Evolutionary conservation across 2,888 invertebrate genomes (phyloP).

Genomic region (Heterodera filipjevi): DNA sequence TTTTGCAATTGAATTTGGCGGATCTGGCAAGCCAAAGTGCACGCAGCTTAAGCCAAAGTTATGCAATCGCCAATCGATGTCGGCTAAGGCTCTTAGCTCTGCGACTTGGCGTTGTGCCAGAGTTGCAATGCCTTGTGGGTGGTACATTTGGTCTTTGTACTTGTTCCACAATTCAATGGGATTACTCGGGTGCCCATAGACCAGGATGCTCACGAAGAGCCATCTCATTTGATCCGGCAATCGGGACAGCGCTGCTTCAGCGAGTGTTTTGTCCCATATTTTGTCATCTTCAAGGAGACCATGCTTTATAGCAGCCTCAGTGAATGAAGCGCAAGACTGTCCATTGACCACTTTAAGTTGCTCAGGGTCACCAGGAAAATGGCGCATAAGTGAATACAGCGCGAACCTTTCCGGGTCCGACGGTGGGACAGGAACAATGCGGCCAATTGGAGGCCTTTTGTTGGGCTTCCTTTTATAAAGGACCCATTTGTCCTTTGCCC

Average conservation of each 20-base stretch:
- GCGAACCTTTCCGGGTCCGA: conserved; percentile 8
- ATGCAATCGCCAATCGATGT: not conserved
- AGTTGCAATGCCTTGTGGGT: not conserved
- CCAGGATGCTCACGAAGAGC: not conserved
- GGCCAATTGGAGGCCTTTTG: not conserved
- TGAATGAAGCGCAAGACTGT: not conserved
- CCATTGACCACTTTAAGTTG: not conserved
- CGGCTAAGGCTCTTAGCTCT: not conserved
- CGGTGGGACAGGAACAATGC: not conserved
- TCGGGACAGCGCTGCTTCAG: not conserved
- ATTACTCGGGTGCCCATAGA: not conserved
- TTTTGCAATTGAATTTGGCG: not conserved
- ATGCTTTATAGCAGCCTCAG: conserved; percentile 7
- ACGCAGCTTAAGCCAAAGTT: not conserved
- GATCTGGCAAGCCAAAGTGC: not conserved
- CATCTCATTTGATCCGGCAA: not conserved
- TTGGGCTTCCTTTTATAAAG: too few relatives aligned
- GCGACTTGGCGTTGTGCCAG: not conserved
- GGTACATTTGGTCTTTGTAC: not conserved
- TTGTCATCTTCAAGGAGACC: conserved; percentile 14
- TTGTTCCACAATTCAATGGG: not conserved
- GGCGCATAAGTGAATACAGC: conserved; percentile 14
- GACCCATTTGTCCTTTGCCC: too few relatives aligned
- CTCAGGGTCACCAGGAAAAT: not conserved
- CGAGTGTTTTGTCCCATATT: conserved; percentile 3